These are phyloP conservation scores for Subanguina moxae DNA, from an alignment of 1,140 invertebrate genomes.

Conservation along the genomic window DNA sequence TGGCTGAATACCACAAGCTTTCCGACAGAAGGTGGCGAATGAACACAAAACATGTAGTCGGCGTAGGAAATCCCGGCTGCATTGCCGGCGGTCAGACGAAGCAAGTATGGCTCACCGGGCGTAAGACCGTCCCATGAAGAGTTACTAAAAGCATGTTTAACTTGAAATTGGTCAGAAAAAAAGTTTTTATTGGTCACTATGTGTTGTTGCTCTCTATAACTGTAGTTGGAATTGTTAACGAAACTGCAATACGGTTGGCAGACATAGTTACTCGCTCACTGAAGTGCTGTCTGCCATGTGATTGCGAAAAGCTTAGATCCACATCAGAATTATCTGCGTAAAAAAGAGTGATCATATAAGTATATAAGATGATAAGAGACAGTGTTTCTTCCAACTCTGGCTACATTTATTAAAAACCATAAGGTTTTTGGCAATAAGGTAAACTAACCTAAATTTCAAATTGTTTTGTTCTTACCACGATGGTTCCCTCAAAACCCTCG, in stretches of 20 bases:
- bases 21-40: background rate
- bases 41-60: conserved; percentile 4
- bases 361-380: too few species aligned
- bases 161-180: background rate
- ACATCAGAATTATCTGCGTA: background rate
- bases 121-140: background rate
- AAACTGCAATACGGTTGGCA: conserved; percentile 1
- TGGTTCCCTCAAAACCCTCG: too few species aligned
- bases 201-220: too few species aligned
- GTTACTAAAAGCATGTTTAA: background rate
- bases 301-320: background rate
- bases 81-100: background rate
- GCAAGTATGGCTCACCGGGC: background rate
- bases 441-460: too few species aligned
- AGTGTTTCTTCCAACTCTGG: too few species aligned
- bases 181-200: too few species aligned
- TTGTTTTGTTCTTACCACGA: too few species aligned
- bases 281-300: background rate
- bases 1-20: background rate
- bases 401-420: too few species aligned
- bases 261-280: background rate
- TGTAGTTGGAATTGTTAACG: conserved; percentile 5
- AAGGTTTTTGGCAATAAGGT: too few species aligned
- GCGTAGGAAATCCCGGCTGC: background rate
- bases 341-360: too few species aligned